Evolutionary conservation across 2,888 invertebrate species (phyloP).

Genomic region (Adineta ricciae): DNA sequence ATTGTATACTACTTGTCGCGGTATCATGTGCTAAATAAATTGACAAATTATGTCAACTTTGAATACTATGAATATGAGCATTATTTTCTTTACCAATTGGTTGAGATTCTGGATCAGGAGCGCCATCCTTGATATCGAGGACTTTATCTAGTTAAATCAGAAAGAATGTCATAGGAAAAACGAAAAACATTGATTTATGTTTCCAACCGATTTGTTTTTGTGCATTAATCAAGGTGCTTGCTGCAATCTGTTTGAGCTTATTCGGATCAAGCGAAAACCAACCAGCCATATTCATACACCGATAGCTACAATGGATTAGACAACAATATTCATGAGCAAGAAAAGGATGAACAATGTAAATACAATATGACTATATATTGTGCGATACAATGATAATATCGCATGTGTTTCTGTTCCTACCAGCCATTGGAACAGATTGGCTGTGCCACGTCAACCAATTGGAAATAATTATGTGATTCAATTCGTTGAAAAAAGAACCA

Average conservation of each 20-base stretch:
- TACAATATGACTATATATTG: neutral
- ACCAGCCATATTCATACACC: neutral
- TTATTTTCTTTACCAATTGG: neutral
- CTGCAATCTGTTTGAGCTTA: neutral
- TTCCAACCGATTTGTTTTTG: neutral
- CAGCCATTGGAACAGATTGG: neutral
- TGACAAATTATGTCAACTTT: neutral
- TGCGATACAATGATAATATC: neutral
- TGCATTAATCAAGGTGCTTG: neutral
- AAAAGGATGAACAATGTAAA: neutral
- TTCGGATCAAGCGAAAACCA: neutral
- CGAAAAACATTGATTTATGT: neutral
- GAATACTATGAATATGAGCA: too few relatives aligned
- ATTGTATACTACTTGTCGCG: too few relatives aligned
- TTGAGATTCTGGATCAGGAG: neutral
- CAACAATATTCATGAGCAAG: neutral
- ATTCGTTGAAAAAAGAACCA: neutral
- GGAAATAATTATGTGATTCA: neutral
- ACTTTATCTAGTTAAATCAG: neutral
- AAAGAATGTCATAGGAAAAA: neutral
- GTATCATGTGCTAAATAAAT: neutral
- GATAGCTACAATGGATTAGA: neutral
- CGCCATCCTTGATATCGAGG: slow-evolving; percentile 8
- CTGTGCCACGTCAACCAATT: neutral
- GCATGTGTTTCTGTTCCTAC: too few relatives aligned